Percentiles rank a stretch among this genome's conserved stretches.
These are phyloP conservation scores for Aptenodytes patagonicus DNA, from an alignment of 2,113 vertebrate species.

Conservation along the genomic window DNA sequence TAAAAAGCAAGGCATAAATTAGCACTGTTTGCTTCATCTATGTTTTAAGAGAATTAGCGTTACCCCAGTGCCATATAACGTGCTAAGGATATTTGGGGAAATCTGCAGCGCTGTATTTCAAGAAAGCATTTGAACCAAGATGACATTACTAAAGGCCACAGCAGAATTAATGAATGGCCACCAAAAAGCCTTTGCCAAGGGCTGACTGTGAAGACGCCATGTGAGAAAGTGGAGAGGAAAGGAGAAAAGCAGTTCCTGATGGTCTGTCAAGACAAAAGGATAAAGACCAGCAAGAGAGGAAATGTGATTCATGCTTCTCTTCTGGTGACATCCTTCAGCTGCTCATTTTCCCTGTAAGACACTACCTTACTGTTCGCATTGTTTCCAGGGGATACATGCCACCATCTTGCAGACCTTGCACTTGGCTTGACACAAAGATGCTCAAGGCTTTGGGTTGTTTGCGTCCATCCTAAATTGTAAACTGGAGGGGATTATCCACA, in stretches of 20 bases:
- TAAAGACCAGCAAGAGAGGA: neutral
- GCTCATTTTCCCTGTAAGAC: neutral
- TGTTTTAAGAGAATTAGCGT: conserved; percentile 33
- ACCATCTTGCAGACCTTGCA: neutral
- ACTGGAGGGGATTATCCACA: neutral
- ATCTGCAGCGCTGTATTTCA: conserved; percentile 37
- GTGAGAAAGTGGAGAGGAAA: neutral
- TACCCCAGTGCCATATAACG: neutral
- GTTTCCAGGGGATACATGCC: neutral
- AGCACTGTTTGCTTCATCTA: conserved; percentile 52
- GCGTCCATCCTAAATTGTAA: neutral
- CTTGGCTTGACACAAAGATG: neutral
- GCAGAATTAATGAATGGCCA: conserved; percentile 46
- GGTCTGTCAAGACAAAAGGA: neutral
- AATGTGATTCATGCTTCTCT: neutral
- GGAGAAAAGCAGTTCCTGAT: neutral
- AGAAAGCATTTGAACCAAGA: conserved; percentile 6
- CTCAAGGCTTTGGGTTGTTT: neutral
- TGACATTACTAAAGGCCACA: conserved; percentile 41
- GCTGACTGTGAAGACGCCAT: neutral
- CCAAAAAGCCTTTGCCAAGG: neutral
- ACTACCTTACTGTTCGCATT: neutral
- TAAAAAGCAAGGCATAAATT: conserved; percentile 68
- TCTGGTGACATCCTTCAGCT: neutral
- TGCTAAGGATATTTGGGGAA: conserved; percentile 1